phyloP scores from a whole-genome alignment of 2,113 vertebrate species.

The Myotis yumanensis region DNA sequence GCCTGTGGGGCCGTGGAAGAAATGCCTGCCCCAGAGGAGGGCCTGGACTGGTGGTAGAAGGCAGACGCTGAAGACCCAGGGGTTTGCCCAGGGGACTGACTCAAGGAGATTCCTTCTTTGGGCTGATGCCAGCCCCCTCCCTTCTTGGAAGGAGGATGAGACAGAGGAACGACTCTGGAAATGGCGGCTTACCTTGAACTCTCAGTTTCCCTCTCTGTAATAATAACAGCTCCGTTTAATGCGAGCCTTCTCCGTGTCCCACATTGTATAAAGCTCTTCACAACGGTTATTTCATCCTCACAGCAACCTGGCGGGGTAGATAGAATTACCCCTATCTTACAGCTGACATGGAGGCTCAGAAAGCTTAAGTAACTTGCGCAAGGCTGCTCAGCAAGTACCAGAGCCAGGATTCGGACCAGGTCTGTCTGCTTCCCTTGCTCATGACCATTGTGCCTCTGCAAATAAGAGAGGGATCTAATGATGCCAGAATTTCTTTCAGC shows the following conservation, averaged over 20 bases:
- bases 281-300: background rate
- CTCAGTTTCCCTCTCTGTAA: background rate
- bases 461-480: background rate
- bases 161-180: background rate
- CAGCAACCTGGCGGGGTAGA: background rate
- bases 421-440: background rate
- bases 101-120: constrained; percentile 11
- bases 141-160: background rate
- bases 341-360: background rate
- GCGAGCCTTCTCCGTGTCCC: background rate
- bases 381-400: background rate
- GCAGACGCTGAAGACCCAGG: background rate
- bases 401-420: background rate
- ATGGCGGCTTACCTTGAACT: background rate
- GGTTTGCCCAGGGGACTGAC: background rate
- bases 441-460: background rate
- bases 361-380: background rate
- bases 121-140: background rate
- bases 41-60: background rate
- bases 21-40: background rate
- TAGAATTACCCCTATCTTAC: background rate
- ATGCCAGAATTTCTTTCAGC: constrained; percentile 37
- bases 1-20: background rate
- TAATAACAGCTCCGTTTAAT: background rate
- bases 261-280: background rate